phyloP scores from a whole-genome alignment of 2,888 invertebrate species.

The Temnothorax unifasciatus region DNA sequence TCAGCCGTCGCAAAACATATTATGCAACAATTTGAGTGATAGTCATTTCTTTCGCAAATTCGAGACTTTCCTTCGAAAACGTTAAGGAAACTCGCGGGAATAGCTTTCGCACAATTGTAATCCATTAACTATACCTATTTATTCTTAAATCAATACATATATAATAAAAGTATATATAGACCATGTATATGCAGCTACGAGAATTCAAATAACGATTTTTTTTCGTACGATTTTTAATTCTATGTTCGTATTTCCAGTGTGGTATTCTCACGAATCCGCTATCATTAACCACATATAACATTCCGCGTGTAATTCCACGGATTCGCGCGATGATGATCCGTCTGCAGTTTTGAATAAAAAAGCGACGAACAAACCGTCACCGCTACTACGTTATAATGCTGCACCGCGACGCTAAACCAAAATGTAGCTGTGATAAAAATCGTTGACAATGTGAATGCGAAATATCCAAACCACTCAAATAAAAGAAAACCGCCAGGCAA shows the following conservation, averaged over 20 bases:
- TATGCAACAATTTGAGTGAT: constrained; percentile 11
- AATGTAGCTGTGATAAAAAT: constrained; percentile 25
- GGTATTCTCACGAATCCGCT: background rate
- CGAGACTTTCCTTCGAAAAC: background rate
- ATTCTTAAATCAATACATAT: background rate
- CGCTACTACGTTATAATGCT: constrained; percentile 6
- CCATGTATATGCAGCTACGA: background rate
- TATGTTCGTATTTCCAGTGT: background rate
- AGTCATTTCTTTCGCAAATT: background rate
- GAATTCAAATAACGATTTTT: background rate
- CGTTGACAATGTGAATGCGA: background rate
- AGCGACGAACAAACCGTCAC: background rate
- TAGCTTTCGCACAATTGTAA: background rate
- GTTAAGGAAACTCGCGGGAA: background rate
- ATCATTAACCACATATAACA: constrained; percentile 30
- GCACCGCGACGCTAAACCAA: background rate
- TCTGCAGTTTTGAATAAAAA: constrained; percentile 39
- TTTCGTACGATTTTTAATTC: constrained; percentile 2
- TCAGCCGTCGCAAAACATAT: background rate
- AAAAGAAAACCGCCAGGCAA: background rate
- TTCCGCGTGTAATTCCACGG: constrained; percentile 12
- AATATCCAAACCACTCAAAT: constrained; percentile 17
- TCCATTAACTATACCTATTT: background rate
- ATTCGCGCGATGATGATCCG: constrained; percentile 1
- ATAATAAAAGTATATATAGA: constrained; percentile 1